Evolutionary conservation across 2,888 invertebrate genomes (phyloP).

Genomic region (Steinernema hermaphroditum): DNA sequence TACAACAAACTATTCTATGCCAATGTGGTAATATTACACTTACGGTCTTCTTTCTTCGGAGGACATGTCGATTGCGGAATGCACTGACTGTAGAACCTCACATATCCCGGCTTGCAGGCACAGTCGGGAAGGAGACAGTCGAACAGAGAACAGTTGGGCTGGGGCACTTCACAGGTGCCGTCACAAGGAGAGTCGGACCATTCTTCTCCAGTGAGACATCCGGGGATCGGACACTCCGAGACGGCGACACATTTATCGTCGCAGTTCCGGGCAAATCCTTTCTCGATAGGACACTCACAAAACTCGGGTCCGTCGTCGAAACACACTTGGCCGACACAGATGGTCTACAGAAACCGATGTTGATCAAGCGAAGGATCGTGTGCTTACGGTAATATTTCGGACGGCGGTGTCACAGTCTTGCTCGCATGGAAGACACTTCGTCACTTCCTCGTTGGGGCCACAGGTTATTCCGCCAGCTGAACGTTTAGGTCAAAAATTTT

Average conservation of each 20-base stretch:
- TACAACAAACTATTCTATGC: neutral
- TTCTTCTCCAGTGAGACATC: neutral
- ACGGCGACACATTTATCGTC: neutral
- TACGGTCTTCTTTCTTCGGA: neutral
- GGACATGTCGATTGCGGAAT: slow-evolving; percentile 2
- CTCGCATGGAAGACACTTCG: slow-evolving; percentile 8
- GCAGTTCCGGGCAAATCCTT: neutral
- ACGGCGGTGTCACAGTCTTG: neutral
- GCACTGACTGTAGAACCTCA: neutral
- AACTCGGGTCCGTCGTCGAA: too few species aligned
- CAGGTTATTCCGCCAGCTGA: neutral
- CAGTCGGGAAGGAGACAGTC: neutral
- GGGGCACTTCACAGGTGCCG: neutral
- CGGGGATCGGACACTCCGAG: neutral
- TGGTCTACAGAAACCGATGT: too few species aligned
- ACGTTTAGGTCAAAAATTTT: too few species aligned
- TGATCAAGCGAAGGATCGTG: too few species aligned
- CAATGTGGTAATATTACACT: neutral
- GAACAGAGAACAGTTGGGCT: neutral
- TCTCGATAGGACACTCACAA: too few species aligned
- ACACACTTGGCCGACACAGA: too few species aligned
- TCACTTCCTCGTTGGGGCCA: neutral
- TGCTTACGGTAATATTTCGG: neutral
- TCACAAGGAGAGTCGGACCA: neutral
- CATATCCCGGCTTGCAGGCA: neutral